phyloP scores from a whole-genome alignment of 2,113 vertebrate genomes.

The Stomatorhinus ivindoensis region DNA sequence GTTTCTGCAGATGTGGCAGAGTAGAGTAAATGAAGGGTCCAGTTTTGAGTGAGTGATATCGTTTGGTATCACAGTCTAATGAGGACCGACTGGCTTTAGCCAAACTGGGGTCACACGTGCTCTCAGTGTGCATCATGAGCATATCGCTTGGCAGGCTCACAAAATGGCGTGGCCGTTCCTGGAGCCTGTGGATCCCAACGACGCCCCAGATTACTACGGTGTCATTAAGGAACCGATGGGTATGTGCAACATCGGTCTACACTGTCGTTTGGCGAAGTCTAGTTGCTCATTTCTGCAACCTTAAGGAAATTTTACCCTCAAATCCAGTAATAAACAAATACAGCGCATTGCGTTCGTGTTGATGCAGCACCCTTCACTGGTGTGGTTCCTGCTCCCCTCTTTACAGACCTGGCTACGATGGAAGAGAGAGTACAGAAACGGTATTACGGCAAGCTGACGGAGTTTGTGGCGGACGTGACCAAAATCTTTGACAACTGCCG shows the following conservation, averaged over 20 bases:
- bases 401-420: constrained; percentile 90
- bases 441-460: constrained; percentile 93
- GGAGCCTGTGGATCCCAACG: constrained; percentile 91
- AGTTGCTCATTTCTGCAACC: not conserved
- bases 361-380: not conserved
- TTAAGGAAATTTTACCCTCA: not conserved
- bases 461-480: constrained; percentile 99
- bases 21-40: not conserved
- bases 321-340: not conserved
- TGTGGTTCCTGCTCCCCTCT: not conserved
- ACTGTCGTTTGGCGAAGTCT: not conserved
- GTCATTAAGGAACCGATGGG: constrained; percentile 99
- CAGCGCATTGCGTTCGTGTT: not conserved
- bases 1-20: not conserved
- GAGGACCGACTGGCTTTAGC: not conserved
- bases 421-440: constrained; percentile 85
- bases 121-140: not conserved
- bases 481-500: constrained; percentile 99
- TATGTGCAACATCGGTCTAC: constrained; percentile 48
- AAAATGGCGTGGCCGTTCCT: constrained; percentile 99
- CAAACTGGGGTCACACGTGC: not conserved
- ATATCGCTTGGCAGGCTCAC: constrained; percentile 67
- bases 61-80: not conserved
- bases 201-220: constrained; percentile 95
- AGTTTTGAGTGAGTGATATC: not conserved